Base-by-base conservation (phyloP, 2,797 vertebrate genomes). In the Pseudochirops corinnae region DNA sequence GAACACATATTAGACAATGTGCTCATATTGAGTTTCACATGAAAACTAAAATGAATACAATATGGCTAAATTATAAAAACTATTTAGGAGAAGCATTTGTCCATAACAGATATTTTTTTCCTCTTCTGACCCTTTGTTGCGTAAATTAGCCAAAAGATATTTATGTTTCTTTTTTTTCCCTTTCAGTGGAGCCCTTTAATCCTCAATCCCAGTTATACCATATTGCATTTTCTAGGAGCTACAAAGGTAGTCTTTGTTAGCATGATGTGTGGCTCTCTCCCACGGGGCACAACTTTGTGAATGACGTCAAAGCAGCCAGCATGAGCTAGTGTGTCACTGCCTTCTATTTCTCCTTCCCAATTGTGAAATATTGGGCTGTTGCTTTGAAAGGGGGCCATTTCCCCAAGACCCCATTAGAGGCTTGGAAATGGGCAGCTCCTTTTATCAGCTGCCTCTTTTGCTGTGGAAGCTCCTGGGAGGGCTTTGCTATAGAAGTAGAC, bases 141-240 rank as follows among this genome's bases (percentile, higher is more conserved):
- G 97, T 97, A 97, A 94, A 95, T 94, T 29, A 97, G 97, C 94
- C 98, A 97, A 97, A 98, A 29, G 50, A 52, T 98, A 92, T 98
- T 94, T 98, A 97, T 98, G 55, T 98, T 98, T 98, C 96, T 99
- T 99, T 99, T 98, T 97, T 98, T 94, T 99, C 98, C 98, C 98
- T 99, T 99, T 98, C 99, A 99, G 99, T 99, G 99, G 99, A 99
- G 99, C 96, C 99, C 99, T 98, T 99, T 99, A 99, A 99, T 99
- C 99, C 99, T 99, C 99, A 99, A 99, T 98, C 99, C 99, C 99
- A 99, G 99, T 99, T 99, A 99, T 98, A 99, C 99, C 98, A 99
- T 99, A 98, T 99, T 99, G 99, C 99, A 99, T 99, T 99, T 99
- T 99, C 99, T 99, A 99, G 99, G 99, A 99, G 99, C 99, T 98